phyloP scores from a whole-genome alignment of 1,140 invertebrate species.

The Sycophila sp. region DNA sequence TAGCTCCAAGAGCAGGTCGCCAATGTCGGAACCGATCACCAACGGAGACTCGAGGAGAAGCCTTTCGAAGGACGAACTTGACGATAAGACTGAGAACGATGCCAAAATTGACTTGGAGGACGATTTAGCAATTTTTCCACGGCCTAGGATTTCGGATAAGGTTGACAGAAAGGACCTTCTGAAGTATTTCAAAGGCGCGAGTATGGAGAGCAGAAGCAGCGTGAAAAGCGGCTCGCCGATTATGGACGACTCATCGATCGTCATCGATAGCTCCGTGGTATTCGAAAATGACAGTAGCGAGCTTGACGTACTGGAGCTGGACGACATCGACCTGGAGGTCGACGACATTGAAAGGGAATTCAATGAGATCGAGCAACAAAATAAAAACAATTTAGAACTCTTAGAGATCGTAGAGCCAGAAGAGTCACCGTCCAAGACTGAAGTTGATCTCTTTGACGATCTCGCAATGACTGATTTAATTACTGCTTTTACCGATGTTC shows the following conservation, averaged over 20 bases:
- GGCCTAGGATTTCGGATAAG: conserved; percentile 56
- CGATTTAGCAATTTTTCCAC: conserved; percentile 50
- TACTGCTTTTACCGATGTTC: too few relatives aligned
- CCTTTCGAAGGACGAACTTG: background rate
- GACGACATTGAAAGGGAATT: conserved; percentile 38
- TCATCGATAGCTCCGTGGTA: conserved; percentile 2
- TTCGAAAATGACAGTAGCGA: background rate
- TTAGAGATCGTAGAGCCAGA: background rate
- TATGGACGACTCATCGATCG: too few relatives aligned
- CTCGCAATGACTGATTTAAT: background rate
- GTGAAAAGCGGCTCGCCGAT: background rate
- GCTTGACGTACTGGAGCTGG: background rate
- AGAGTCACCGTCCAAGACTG: background rate
- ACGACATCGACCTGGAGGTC: background rate
- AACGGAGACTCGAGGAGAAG: background rate
- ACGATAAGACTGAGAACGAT: conserved; percentile 6
- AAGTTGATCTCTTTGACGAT: background rate
- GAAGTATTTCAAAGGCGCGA: conserved; percentile 54
- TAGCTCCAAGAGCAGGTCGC: too few relatives aligned
- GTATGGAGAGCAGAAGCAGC: background rate
- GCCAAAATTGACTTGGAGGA: conserved; percentile 46
- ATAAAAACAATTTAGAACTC: conserved; percentile 20
- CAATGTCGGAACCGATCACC: background rate
- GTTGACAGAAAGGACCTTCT: conserved; percentile 55
- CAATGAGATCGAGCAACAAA: conserved; percentile 42